phyloP scores from a whole-genome alignment of 2,888 invertebrate species.

The Diachrysia chrysitis region DNA sequence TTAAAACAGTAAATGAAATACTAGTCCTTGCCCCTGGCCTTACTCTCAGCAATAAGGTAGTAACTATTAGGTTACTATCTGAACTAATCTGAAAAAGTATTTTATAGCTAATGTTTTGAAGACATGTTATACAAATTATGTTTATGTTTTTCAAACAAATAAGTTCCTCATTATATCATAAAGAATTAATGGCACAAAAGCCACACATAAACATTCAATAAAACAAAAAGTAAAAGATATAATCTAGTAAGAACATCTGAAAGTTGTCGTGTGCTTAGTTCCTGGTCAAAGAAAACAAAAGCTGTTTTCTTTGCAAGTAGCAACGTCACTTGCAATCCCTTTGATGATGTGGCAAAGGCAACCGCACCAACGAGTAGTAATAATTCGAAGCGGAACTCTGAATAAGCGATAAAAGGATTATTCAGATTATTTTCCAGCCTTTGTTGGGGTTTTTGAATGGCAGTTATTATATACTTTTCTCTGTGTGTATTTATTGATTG shows the following conservation, averaged over 20 bases:
- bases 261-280: conserved; percentile 50
- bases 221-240: conserved; percentile 32
- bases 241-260: conserved; percentile 49
- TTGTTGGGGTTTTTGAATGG: conserved; percentile 33
- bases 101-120: too few species aligned
- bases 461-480: conserved; percentile 9
- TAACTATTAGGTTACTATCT: too few species aligned
- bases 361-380: conserved; percentile 67
- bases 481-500: neutral
- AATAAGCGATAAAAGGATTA: conserved; percentile 65
- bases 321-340: conserved; percentile 64
- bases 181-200: neutral
- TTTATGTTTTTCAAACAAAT: too few species aligned
- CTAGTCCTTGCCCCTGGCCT: too few species aligned
- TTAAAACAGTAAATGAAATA: neutral
- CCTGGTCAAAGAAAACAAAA: conserved; percentile 57
- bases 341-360: conserved; percentile 69
- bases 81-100: too few species aligned
- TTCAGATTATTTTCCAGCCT: conserved; percentile 51
- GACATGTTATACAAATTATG: too few species aligned
- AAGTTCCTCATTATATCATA: too few species aligned
- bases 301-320: conserved; percentile 60
- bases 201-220: conserved; percentile 20
- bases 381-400: conserved; percentile 72
- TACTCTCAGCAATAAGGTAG: too few species aligned